These are phyloP conservation scores for Botia kubotai DNA, from an alignment of 2,797 vertebrate species.

Conservation along the genomic window DNA sequence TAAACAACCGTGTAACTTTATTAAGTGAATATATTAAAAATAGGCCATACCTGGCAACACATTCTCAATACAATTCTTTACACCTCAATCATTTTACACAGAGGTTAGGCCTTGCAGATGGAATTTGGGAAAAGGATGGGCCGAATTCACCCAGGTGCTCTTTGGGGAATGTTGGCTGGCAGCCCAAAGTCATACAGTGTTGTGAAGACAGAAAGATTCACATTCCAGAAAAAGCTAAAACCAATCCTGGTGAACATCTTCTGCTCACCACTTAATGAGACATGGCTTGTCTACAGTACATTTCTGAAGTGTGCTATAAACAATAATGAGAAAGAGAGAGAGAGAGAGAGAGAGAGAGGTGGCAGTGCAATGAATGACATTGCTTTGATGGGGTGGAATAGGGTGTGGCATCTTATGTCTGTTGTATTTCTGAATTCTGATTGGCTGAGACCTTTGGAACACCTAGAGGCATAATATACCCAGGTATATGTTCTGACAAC, in stretches of 20 bases:
- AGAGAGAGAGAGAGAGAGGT: background rate
- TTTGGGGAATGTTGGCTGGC: slow-evolving; percentile 66
- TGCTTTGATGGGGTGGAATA: background rate
- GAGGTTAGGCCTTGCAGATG: slow-evolving; percentile 1
- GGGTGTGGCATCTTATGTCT: background rate
- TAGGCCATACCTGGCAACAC: slow-evolving; percentile 8
- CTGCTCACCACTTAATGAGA: background rate
- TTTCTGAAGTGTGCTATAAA: background rate
- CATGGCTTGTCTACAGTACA: background rate
- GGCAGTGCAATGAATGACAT: background rate
- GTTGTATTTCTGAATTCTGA: background rate
- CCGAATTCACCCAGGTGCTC: slow-evolving; percentile 72
- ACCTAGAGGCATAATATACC: background rate
- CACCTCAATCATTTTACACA: slow-evolving; percentile 2
- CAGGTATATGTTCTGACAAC: background rate
- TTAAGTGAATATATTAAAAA: background rate
- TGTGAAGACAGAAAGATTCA: slow-evolving; percentile 49
- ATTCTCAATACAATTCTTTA: slow-evolving; percentile 18
- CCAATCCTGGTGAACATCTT: slow-evolving; percentile 38
- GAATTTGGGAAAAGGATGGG: slow-evolving; percentile 48
- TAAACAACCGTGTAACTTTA: too few species aligned
- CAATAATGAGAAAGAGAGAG: background rate
- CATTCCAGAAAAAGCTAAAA: slow-evolving; percentile 66
- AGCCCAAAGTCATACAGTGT: slow-evolving; percentile 55
- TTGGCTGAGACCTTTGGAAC: background rate